These are phyloP conservation scores for Bolborhynchus lineola DNA, from an alignment of 2,113 vertebrate species.

Conservation along the genomic window DNA sequence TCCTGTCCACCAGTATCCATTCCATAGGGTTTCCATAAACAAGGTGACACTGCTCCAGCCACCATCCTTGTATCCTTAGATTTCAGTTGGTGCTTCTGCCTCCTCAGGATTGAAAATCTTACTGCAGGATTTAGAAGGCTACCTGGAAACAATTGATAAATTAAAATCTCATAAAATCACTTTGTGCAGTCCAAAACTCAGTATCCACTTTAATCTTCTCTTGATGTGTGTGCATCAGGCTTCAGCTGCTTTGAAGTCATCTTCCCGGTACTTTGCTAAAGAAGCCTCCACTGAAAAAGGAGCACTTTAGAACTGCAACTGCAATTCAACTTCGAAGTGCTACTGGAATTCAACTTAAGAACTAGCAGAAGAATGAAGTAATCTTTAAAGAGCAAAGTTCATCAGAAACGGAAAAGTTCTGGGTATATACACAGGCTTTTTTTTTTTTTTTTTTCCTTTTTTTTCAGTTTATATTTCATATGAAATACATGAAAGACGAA, in stretches of 20 bases:
- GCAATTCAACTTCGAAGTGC: neutral
- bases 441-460: neutral
- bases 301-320: neutral
- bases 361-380: neutral
- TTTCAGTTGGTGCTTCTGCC: neutral
- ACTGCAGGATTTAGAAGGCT: neutral
- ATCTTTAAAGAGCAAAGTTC: neutral
- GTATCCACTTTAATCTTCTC: neutral
- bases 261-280: neutral
- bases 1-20: neutral
- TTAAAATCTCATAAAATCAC: neutral
- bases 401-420: neutral
- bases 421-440: neutral
- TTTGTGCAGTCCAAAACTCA: neutral
- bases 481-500: neutral
- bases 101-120: neutral
- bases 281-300: neutral
- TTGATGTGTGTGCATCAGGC: neutral
- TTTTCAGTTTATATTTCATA: neutral
- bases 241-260: neutral
- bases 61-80: neutral
- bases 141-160: neutral
- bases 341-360: neutral
- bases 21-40: neutral
- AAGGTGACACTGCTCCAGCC: accelerated